phyloP scores from a whole-genome alignment of 2,888 invertebrate species.

The Coenonympha glycerion region DNA sequence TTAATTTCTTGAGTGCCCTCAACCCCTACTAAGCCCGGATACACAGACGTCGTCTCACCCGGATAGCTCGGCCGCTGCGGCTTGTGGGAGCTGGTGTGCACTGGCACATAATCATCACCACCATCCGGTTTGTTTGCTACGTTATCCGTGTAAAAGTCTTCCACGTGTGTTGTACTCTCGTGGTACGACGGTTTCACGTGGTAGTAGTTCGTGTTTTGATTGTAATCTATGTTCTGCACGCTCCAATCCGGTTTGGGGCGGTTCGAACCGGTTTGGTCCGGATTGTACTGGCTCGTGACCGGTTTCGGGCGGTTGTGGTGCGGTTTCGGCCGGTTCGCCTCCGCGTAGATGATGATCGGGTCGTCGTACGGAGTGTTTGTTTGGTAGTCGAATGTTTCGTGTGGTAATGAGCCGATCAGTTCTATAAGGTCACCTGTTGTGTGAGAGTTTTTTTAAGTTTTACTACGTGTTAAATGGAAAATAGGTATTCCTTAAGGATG shows the following conservation, averaged over 20 bases:
- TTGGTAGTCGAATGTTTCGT: conserved; percentile 65
- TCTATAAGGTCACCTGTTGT: conserved; percentile 72
- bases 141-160: conserved; percentile 47
- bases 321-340: conserved; percentile 47
- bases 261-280: conserved; percentile 37
- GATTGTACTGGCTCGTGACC: conserved; percentile 35
- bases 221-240: conserved; percentile 40
- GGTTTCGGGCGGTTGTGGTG: conserved; percentile 38
- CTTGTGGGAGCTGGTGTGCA: conserved; percentile 50
- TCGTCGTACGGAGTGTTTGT: conserved; percentile 66
- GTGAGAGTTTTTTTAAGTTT: conserved; percentile 30
- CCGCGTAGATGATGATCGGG: conserved; percentile 70
- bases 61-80: conserved; percentile 62
- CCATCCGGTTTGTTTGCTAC: conserved; percentile 38
- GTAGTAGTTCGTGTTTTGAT: conserved; percentile 54
- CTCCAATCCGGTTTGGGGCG: conserved; percentile 51
- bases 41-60: conserved; percentile 53
- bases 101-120: conserved; percentile 70
- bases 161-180: conserved; percentile 54
- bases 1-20: conserved; percentile 26
- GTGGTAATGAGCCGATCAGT: conserved; percentile 70
- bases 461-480: conserved; percentile 1
- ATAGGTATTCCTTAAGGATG: too few species aligned
- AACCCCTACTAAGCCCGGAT: conserved; percentile 26
- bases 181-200: conserved; percentile 72